Evolutionary conservation across 2,113 vertebrate species (phyloP), one percentile per base, ranked within the genome.

Genomic region (Agapornis roseicollis): DNA sequence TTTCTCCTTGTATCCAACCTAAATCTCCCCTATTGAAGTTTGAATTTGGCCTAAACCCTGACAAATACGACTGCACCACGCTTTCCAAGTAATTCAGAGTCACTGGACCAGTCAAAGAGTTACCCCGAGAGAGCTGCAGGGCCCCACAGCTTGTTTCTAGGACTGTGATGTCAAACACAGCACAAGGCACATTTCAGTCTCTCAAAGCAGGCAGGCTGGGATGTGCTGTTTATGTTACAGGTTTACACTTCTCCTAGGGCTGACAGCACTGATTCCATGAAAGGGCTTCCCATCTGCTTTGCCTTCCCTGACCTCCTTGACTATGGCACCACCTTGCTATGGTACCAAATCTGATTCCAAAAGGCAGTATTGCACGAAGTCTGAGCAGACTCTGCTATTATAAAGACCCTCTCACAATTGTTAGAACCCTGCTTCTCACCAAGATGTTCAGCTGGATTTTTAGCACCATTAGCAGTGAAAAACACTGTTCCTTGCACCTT

Each of bases 1-100:
- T 27, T 50, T 8, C 9, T 27, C 13, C 49, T 50, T 50, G 13
- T 15, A 58, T 58, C 55, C 33, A 58, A 23, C 55, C 55, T n/a
- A 23, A n/a, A 58, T n/a, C 33, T 58, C 56, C 56, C 55, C 56
- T 58, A n/a, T n/a, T 58, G 14, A n/a, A 35, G 33, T 35, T 35
- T 24, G 20, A 79, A 50, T 58, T 29, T 27, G 63, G 66, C 65
- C 42, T 15, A 44, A 73, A 35, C 47, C 4, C 0, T 6, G 31
- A 49, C n/a, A 23, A 61, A 15, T 1, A 24, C 35, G 49, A 52
- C 6, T 33, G 80, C 0, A 1, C 53, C 58, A 5, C 0, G 4
- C 6, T 61, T 41, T 56, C 46, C 35, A 25, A 69, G 33, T 9
- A 44, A 66, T 37, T 79, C 31, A 17, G 69, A 55, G 46, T 44